phyloP scores from a whole-genome alignment of 2,888 invertebrate species.

The Chrysodeixis includens region DNA sequence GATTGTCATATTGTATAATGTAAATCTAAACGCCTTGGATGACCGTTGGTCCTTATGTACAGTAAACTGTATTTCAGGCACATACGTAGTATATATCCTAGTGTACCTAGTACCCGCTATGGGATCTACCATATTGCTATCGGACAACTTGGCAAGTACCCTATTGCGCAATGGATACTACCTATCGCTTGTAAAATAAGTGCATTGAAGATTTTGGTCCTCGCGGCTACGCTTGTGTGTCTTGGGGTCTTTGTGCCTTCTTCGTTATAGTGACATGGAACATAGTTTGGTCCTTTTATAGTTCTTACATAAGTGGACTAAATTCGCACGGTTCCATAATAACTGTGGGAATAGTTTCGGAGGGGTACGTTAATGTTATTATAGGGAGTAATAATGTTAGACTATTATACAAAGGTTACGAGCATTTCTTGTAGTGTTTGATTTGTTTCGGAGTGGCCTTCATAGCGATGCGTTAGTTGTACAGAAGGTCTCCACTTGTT shows the following conservation, averaged over 20 bases:
- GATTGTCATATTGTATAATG: constrained; percentile 1
- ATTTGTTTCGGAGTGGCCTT: constrained; percentile 62
- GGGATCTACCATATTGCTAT: constrained; percentile 36
- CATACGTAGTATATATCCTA: constrained; percentile 18
- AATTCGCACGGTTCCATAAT: constrained; percentile 27
- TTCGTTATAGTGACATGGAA: constrained; percentile 27
- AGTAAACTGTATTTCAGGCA: not conserved
- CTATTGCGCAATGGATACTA: constrained; percentile 16
- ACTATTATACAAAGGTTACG: constrained; percentile 69
- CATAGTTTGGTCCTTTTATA: constrained; percentile 23
- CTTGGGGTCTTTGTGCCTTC: constrained; percentile 18
- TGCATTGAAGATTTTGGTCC: constrained; percentile 18
- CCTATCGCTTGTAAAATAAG: constrained; percentile 40
- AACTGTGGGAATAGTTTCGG: constrained; percentile 19
- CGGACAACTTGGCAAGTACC: constrained; percentile 40
- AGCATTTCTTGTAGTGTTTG: constrained; percentile 78
- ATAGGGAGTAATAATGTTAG: constrained; percentile 50
- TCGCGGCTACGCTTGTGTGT: constrained; percentile 36
- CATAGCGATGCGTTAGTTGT: constrained; percentile 67
- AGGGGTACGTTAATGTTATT: constrained; percentile 45
- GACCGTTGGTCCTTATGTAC: constrained; percentile 32
- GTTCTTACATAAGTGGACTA: constrained; percentile 20
- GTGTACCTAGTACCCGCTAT: constrained; percentile 20
- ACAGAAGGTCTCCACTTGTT: constrained; percentile 67
- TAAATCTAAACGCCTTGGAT: constrained; percentile 6